Evolutionary conservation across 2,888 invertebrate genomes (phyloP).

Genomic region (Tillus elongatus): DNA sequence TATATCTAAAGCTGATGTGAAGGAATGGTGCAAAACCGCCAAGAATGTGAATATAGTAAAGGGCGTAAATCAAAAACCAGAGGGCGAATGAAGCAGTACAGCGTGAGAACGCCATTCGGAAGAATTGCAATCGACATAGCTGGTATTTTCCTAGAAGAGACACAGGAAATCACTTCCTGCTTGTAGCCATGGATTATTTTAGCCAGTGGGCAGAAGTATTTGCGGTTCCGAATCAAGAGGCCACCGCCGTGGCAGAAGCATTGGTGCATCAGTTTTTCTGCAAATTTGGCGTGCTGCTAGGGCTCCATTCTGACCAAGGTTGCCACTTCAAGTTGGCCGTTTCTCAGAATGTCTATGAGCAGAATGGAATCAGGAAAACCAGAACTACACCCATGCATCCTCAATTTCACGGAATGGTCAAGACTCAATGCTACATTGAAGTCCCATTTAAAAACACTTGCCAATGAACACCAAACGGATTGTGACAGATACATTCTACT

Average conservation of each 20-base stretch:
- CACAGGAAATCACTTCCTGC: neutral
- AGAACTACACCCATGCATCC: neutral
- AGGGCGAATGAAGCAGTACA: neutral
- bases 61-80: neutral
- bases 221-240: neutral
- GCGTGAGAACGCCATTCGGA: neutral
- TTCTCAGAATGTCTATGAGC: neutral
- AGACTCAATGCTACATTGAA: too few relatives aligned
- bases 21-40: neutral
- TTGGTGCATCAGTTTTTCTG: neutral
- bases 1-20: neutral
- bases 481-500: neutral
- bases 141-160: neutral
- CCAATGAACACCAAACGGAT: too few relatives aligned
- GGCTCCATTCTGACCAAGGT: conserved; percentile 1
- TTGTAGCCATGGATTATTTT: neutral
- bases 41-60: neutral
- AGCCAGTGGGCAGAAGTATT: neutral
- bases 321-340: neutral
- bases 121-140: neutral
- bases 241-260: neutral
- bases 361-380: neutral
- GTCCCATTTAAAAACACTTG: too few relatives aligned
- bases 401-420: neutral
- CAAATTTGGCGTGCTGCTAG: conserved; percentile 2